Base-by-base conservation (phyloP, 23 tunicate species). In the Ascidia mentula region DNA sequence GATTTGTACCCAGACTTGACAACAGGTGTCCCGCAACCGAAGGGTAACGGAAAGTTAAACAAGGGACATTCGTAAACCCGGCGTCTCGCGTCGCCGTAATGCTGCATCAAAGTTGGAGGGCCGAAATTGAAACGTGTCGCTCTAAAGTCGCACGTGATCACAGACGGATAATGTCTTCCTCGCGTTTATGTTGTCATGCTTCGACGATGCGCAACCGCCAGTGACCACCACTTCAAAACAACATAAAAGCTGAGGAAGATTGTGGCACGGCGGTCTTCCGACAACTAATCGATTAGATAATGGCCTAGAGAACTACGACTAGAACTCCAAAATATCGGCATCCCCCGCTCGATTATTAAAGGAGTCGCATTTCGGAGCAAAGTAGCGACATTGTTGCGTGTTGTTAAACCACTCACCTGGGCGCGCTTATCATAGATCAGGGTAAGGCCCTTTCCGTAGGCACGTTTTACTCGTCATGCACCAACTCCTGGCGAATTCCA, bases 151-250 rank as follows among this genome's bases (percentile, higher is more conserved):
- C 13, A 53, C 65, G 22, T 53, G 65, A 53, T 53, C 65, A 53
- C 74, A 36, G 32, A 22, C 32, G 37, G 74, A n/a, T 70, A 70
- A 70, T 70, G 74, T 70, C 74, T 70, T 70, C 74, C 74, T 22
- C 74, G 37, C 31, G 38, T 34, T 70, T 70, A 34, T 70, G 38
- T 70, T 34, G 74, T 70, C 38, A 70, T 34, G 74, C 74, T 70
- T 9, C 65, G 65, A 20, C 65, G 65, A 28, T 53, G 65, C 65
- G 65, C 22, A 53, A 53, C 65, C 22, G 65, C 65, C 24, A 53
- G 65, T 53, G 65, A 53, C 65, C 65, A 28, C 65, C 65, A 28
- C 65, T 28, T 6, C 65, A 53, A 53, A 53, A 53, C 65, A 53
- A 53, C 65, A 53, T 53, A 9, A 53, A 53, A 53, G 65, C 65